These are phyloP conservation scores for Scaptomyza montana DNA, from an alignment of 1,140 invertebrate genomes.

Conservation along the genomic window DNA sequence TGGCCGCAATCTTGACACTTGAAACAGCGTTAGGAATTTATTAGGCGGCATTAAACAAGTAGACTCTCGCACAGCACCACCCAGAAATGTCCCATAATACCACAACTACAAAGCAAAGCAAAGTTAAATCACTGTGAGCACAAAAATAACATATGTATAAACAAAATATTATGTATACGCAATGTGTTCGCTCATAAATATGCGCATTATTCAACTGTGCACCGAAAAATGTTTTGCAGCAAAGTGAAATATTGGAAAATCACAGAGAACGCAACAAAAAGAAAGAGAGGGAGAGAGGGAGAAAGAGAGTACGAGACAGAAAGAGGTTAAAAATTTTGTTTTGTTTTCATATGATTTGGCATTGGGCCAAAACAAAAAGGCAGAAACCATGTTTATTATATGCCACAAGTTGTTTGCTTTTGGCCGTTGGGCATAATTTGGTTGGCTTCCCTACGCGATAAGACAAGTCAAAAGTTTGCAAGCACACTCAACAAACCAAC, in stretches of 20 bases:
- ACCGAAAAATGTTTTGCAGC: not conserved
- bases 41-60: conserved; percentile 53
- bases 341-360: conserved; percentile 36
- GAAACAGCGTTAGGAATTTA: conserved; percentile 63
- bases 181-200: conserved; percentile 51
- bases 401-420: conserved; percentile 43
- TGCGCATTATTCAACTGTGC: conserved; percentile 60
- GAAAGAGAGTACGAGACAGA: not conserved
- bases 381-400: conserved; percentile 6
- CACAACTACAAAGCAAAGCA: not conserved
- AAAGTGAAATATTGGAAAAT: conserved; percentile 22
- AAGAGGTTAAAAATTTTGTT: conserved; percentile 3
- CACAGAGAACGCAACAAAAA: conserved; percentile 3
- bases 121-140: conserved; percentile 30
- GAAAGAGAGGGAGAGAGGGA: not conserved
- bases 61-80: conserved; percentile 32
- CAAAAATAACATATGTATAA: conserved; percentile 20
- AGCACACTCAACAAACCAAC: conserved; percentile 1
- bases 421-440: conserved; percentile 14
- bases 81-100: not conserved
- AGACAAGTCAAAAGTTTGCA: conserved; percentile 31
- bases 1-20: conserved; percentile 73
- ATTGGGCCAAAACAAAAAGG: conserved; percentile 6
- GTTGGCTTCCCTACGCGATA: conserved; percentile 23
- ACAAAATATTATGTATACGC: conserved; percentile 56